Evolutionary conservation across 1,140 invertebrate genomes (phyloP).

Genomic region (Philopotamus ludificatus): DNA sequence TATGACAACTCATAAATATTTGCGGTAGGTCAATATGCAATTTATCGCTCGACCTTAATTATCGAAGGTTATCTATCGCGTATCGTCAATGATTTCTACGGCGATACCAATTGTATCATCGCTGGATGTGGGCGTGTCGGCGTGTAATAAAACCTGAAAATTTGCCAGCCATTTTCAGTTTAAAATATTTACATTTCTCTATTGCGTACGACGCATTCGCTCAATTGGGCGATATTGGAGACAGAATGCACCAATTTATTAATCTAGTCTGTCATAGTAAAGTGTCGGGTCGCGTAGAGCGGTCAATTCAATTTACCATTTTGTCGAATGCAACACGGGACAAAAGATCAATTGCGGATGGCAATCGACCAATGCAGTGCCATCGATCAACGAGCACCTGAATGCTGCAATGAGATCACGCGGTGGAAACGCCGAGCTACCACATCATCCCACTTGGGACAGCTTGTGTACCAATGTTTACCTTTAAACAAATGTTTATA

Average conservation of each 20-base stretch:
- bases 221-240: neutral
- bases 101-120: neutral
- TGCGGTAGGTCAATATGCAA: neutral
- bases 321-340: neutral
- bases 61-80: slow-evolving; percentile 28
- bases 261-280: neutral
- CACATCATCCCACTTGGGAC: no score
- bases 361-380: neutral
- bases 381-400: no score
- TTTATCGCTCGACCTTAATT: slow-evolving; percentile 18
- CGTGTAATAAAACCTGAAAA: no score
- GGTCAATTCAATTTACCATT: neutral
- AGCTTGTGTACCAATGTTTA: neutral
- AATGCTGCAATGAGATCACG: no score
- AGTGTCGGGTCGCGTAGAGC: neutral
- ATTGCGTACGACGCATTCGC: neutral
- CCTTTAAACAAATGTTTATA: neutral
- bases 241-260: neutral
- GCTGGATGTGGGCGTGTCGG: no score
- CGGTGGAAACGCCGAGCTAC: no score
- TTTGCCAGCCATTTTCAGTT: no score
- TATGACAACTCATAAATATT: neutral
- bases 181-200: neutral
- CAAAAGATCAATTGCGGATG: neutral
- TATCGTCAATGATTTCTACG: neutral